phyloP scores from a whole-genome alignment of 1,140 invertebrate species.

The Drosophila parvula region DNA sequence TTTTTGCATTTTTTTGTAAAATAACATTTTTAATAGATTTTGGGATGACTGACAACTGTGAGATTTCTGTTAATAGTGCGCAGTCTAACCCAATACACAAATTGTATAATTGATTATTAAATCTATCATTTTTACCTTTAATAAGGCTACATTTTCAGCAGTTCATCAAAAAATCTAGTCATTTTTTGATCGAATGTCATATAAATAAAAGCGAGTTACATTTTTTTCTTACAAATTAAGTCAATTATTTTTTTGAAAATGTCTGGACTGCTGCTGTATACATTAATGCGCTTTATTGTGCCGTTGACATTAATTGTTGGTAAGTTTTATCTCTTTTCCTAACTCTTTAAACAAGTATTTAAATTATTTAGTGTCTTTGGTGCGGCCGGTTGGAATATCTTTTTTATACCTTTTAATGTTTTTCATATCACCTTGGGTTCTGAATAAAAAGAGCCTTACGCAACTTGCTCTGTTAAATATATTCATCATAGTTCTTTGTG shows the following conservation, averaged over 20 bases:
- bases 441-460: conserved; percentile 20
- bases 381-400: conserved; percentile 53
- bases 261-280: neutral
- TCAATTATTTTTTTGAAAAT: neutral
- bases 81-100: no score
- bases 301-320: conserved; percentile 6
- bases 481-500: conserved; percentile 25
- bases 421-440: conserved; percentile 57
- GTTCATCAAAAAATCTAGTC: neutral
- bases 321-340: neutral
- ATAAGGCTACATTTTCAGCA: neutral
- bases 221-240: neutral
- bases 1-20: no score
- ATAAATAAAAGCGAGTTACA: no score
- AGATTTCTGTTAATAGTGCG: no score
- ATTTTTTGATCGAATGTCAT: neutral
- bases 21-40: no score
- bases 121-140: no score
- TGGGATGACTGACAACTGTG: no score
- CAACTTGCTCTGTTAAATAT: conserved; percentile 8
- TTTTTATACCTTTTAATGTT: conserved; percentile 53
- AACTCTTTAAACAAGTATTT: neutral
- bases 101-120: no score
- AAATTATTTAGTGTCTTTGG: conserved; percentile 34
- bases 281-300: neutral